phyloP scores from a whole-genome alignment of 2,113 vertebrate genomes.

The Scalopus aquaticus region DNA sequence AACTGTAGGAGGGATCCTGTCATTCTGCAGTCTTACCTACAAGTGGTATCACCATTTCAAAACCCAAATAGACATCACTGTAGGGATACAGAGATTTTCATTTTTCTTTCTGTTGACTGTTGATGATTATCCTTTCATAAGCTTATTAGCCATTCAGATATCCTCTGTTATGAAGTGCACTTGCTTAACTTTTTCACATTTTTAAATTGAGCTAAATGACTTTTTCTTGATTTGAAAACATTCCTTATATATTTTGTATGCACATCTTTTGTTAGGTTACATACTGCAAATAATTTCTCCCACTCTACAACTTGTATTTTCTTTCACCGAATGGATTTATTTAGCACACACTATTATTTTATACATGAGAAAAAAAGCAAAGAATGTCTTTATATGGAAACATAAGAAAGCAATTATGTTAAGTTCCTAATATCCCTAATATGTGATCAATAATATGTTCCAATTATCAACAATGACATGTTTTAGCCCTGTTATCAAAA shows the following conservation, averaged over 20 bases:
- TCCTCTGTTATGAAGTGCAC: not conserved
- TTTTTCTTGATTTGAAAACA: not conserved
- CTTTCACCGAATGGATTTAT: not conserved
- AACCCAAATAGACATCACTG: not conserved
- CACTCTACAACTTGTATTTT: not conserved
- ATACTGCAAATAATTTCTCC: not conserved
- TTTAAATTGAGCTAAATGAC: no score
- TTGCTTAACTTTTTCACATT: not conserved
- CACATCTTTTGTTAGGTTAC: not conserved
- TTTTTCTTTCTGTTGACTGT: not conserved
- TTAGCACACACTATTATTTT: not conserved
- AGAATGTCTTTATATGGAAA: not conserved
- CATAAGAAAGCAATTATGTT: not conserved
- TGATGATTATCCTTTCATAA: not conserved
- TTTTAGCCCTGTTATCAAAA: not conserved
- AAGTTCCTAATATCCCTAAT: not conserved
- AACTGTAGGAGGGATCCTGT: not conserved
- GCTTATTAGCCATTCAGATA: not conserved
- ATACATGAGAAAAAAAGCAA: not conserved
- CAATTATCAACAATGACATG: not conserved
- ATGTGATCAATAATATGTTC: not conserved
- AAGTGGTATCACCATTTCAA: not conserved
- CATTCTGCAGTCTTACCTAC: not conserved
- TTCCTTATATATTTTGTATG: not conserved
- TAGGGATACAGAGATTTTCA: not conserved